Evolutionary conservation across 2,888 invertebrate species (phyloP), one percentile per base, ranked within the genome.

Genomic region (Drosophila siamana): DNA sequence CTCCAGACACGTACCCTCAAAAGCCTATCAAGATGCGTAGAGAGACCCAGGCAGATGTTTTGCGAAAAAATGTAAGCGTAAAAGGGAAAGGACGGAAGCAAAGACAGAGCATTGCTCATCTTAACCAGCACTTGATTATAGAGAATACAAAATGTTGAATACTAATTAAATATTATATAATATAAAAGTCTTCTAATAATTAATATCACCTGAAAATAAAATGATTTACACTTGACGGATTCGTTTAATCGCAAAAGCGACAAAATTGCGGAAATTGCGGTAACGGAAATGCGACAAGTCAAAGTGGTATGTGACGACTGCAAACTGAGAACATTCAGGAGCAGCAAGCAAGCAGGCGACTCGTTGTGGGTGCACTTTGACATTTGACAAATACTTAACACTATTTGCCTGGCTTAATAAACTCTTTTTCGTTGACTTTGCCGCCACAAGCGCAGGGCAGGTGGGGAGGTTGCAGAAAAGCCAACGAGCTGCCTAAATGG

Each of bases 311-410:
- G 60, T 43, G 54, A 43, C 22, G 62, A 73, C 62, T 60, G 74
- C 48, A 55, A 13, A 43, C 50, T 40, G 59, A 63, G 24, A 52
- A 28, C n/a, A 48, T 30, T 60, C 55, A 52, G 15, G 15, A 51
- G 41, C 15, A 36, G 26, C 6, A 44, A 19, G 8, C 19, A 15
- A 3, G 33, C 28, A 28, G 28, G 9, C n/a, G 33, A 41, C 28
- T n/a, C 43, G 47, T 9, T 68, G 60, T 9, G 51, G 47, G 9
- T 68, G 60, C 68, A 70, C 76, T 77, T 77, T 73, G 74, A 74
- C 85, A 88, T 79, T 88, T 75, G 82, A 84, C 87, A 81, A 85
- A 86, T 88, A 87, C 87, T 85, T 88, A 88, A 86, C 81, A 84
- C 73, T 88, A 78, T 86, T 86, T 86, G 80, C 87, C 70, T 69